Percentiles rank a stretch among this genome's conserved stretches.
phyloP scores from a whole-genome alignment of 2,888 invertebrate species.

The Sinelater perroti region DNA sequence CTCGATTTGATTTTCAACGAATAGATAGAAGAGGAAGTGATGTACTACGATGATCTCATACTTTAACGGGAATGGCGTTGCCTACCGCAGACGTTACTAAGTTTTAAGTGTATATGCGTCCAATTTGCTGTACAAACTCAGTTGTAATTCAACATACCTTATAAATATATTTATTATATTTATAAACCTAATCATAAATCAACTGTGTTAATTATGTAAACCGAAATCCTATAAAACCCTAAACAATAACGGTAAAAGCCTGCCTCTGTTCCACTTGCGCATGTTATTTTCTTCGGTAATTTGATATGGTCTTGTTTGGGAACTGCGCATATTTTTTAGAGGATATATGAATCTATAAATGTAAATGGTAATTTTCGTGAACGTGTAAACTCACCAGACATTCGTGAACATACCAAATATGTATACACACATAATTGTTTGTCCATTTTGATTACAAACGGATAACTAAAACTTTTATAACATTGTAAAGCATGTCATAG shows the following conservation, averaged over 20 bases:
- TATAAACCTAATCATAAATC: constrained; percentile 15
- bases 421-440: constrained; percentile 14
- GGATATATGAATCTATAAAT: constrained; percentile 20
- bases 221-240: constrained; percentile 9
- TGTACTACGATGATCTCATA: background rate
- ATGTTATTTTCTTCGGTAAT: constrained; percentile 1
- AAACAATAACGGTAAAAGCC: background rate
- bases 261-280: too few relatives aligned
- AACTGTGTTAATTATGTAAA: constrained; percentile 19
- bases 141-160: background rate
- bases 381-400: constrained; percentile 13
- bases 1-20: constrained; percentile 15
- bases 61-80: background rate
- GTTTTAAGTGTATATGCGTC: constrained; percentile 20
- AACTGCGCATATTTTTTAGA: too few relatives aligned
- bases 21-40: background rate
- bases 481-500: constrained; percentile 17
- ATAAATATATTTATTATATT: constrained; percentile 20
- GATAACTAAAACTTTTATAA: constrained; percentile 18
- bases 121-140: constrained; percentile 19
- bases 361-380: constrained; percentile 18
- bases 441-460: constrained; percentile 11
- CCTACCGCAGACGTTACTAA: background rate
- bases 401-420: constrained; percentile 20
- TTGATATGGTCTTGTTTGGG: constrained; percentile 1